Conservation (phyloP, 2,888 invertebrate species). For the Eupithecia pulchellata region DNA sequence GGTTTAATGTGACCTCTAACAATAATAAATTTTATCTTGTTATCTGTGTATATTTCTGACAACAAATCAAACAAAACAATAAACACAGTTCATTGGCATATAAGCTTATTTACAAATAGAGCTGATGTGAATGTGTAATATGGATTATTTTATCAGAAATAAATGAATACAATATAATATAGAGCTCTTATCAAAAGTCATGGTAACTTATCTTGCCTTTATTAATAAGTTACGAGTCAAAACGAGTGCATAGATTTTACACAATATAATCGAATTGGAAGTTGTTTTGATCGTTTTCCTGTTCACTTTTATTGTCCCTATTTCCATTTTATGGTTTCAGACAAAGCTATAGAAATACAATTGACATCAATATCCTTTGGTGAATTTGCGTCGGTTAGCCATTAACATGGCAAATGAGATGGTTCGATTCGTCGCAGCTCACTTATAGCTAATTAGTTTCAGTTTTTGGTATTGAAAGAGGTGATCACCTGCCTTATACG, state of each 20-base stretch:
- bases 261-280: background rate
- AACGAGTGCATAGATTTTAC: background rate
- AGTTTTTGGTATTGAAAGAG: slow-evolving; percentile 26
- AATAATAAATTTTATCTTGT: background rate
- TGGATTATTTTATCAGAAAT: too few species aligned
- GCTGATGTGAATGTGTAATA: too few species aligned
- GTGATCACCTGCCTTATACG: slow-evolving; percentile 2
- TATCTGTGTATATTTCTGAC: background rate
- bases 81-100: background rate
- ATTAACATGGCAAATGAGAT: slow-evolving; percentile 54
- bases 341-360: slow-evolving; percentile 36
- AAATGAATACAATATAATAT: too few species aligned
- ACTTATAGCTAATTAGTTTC: slow-evolving; percentile 37
- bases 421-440: slow-evolving; percentile 40
- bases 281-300: slow-evolving; percentile 12
- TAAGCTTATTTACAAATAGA: background rate
- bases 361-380: slow-evolving; percentile 57
- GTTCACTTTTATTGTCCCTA: slow-evolving; percentile 12
- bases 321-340: slow-evolving; percentile 26
- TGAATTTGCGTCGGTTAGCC: slow-evolving; percentile 51
- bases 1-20: too few species aligned
- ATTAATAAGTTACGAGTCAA: background rate
- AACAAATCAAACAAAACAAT: background rate
- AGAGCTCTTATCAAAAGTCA: background rate
- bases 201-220: background rate